Evolutionary conservation across 2,888 invertebrate species (phyloP).

Genomic region (Prosapia bicincta): DNA sequence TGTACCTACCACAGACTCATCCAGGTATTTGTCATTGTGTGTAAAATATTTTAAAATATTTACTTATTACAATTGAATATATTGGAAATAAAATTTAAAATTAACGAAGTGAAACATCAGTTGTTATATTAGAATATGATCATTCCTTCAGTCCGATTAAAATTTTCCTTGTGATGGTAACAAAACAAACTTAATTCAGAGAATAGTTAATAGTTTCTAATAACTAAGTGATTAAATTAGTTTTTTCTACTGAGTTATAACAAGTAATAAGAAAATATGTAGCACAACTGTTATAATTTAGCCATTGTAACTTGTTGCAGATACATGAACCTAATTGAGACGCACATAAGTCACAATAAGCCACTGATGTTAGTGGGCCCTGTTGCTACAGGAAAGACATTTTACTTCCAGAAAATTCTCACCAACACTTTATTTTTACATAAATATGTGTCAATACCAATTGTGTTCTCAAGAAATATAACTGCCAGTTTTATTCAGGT

Average conservation of each 20-base stretch:
- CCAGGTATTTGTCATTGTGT: constrained; percentile 46
- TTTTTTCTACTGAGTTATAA: too few species aligned
- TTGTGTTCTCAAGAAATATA: constrained; percentile 80
- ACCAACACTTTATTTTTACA: constrained; percentile 66
- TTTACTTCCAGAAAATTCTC: constrained; percentile 68
- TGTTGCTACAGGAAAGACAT: constrained; percentile 84
- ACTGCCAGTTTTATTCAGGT: constrained; percentile 80
- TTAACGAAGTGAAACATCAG: too few species aligned
- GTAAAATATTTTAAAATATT: not conserved
- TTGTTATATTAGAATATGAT: too few species aligned
- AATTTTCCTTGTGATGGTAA: too few species aligned
- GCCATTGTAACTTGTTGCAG: too few species aligned
- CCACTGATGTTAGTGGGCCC: constrained; percentile 75
- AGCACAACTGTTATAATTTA: too few species aligned
- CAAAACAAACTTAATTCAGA: too few species aligned
- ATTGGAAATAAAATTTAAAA: not conserved
- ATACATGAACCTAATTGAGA: constrained; percentile 68
- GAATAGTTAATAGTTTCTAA: too few species aligned
- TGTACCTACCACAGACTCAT: constrained; percentile 83
- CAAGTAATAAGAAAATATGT: too few species aligned
- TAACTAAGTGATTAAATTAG: too few species aligned
- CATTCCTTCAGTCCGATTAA: too few species aligned
- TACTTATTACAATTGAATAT: not conserved
- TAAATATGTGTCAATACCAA: constrained; percentile 68
- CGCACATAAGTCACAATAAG: constrained; percentile 67